Evolutionary conservation across 2,113 vertebrate genomes (phyloP), one percentile per base, ranked within the genome.

Genomic region (Lepus timidus): DNA sequence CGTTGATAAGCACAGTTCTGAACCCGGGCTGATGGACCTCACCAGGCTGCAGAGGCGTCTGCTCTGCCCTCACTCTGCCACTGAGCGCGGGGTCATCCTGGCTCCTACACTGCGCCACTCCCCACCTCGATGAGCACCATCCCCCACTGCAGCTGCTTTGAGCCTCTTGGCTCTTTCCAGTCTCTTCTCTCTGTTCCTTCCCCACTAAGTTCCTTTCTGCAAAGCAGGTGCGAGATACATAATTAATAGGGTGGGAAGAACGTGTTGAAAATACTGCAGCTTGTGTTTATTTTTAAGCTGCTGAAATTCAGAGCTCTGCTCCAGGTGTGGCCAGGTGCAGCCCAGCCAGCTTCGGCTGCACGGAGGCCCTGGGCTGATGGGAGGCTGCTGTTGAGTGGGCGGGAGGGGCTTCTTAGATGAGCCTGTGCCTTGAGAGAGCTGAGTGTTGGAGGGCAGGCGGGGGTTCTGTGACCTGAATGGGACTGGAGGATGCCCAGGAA

Each of bases 161-260:
- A 58, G 75, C 58, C 6, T 9, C 80, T 52, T 52, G 14, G 0
- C 23, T 75, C 49, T 62, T 84, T 49, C 70, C 67, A 71, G 52
- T 20, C 5, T 87, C 71, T 65, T 74, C 65, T 79, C n/a, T 87
- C 61, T 27, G 0, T 44, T 39, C 29, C 71, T 79, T 74, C 29
- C 80, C n/a, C 9, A 20, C 61, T 16, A 4, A 10, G 33, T 75
- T 79, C 31, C 44, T 58, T 91, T 88, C 68, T 94, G 61, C 75
- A 49, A 87, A 93, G 93, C 85, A 97, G 94, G 62, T 95, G 93
- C 65, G 79, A 31, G 84, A 80, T 95, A 80, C 96, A 95, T 96
- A 94, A 91, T 95, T 92, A 94, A 94, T 76, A 31, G 76, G 65
- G 61, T 76, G 36, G 81, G 78, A 85, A 92, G 39, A 81, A 70